These are phyloP conservation scores for Pyralis farinalis DNA, from an alignment of 2,888 invertebrate species.

Conservation along the genomic window DNA sequence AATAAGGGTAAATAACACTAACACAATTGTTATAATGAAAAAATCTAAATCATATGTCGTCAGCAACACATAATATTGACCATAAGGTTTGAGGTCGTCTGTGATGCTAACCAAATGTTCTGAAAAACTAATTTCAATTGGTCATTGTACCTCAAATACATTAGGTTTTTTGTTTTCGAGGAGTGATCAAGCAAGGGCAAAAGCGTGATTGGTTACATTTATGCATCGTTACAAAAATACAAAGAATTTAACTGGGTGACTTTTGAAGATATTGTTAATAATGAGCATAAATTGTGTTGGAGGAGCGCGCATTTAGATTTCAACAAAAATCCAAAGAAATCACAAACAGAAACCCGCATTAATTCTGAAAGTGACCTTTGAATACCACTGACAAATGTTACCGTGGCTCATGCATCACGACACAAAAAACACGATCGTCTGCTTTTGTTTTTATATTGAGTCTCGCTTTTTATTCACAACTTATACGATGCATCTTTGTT, in stretches of 20 bases:
- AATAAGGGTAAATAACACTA: too few relatives aligned
- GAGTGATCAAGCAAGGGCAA: too few relatives aligned
- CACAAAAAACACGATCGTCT: conserved; percentile 32
- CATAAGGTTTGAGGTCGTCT: too few relatives aligned
- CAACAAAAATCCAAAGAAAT: conserved; percentile 20
- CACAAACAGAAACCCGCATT: conserved; percentile 30
- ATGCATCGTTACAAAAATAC: conserved; percentile 20
- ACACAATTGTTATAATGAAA: too few relatives aligned
- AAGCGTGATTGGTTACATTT: conserved; percentile 16
- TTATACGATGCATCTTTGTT: conserved; percentile 4
- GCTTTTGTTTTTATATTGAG: conserved; percentile 31
- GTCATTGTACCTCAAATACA: conserved; percentile 7
- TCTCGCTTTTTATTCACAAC: conserved; percentile 12
- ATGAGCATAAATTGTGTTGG: conserved; percentile 15
- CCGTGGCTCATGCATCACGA: conserved; percentile 22
- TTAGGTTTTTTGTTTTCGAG: not conserved
- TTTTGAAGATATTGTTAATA: conserved; percentile 13
- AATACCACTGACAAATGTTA: conserved; percentile 48
- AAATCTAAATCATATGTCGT: too few relatives aligned
- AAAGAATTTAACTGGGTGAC: conserved; percentile 17
- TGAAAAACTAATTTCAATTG: conserved; percentile 13
- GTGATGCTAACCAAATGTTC: too few relatives aligned
- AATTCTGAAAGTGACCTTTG: conserved; percentile 49
- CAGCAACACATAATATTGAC: too few relatives aligned
- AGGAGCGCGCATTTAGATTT: conserved; percentile 16